Percentiles rank a stretch among this genome's conserved stretches.
These are phyloP conservation scores for Iguana delicatissima DNA, from an alignment of 2,797 vertebrate genomes.

Conservation along the genomic window DNA sequence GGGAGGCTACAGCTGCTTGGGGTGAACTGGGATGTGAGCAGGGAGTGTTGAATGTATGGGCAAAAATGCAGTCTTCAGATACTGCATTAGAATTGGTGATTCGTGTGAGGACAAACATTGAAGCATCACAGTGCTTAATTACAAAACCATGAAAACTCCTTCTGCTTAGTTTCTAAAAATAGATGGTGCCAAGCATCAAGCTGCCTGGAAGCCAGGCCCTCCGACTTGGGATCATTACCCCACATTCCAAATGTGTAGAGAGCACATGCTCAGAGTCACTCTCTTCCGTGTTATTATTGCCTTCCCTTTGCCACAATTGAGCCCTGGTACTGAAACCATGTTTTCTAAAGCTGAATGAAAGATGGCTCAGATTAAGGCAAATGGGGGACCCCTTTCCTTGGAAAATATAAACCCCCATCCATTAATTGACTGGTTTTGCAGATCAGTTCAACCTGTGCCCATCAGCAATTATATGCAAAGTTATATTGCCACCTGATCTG, in stretches of 20 bases:
- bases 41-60: background rate
- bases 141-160: background rate
- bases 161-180: background rate
- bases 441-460: background rate
- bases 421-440: background rate
- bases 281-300: background rate
- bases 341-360: background rate
- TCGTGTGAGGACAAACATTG: background rate
- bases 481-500: background rate
- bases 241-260: background rate
- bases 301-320: background rate
- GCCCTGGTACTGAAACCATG: background rate
- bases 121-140: background rate
- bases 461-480: background rate
- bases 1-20: background rate
- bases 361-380: slow-evolving; percentile 1
- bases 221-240: background rate
- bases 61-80: background rate
- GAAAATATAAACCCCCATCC: background rate
- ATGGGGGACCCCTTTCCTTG: background rate
- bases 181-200: slow-evolving; percentile 7
- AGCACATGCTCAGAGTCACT: slow-evolving; percentile 14
- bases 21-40: background rate
- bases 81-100: background rate
- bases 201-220: background rate